phyloP scores from a whole-genome alignment of 2,797 vertebrate species.

The Falco columbarius region DNA sequence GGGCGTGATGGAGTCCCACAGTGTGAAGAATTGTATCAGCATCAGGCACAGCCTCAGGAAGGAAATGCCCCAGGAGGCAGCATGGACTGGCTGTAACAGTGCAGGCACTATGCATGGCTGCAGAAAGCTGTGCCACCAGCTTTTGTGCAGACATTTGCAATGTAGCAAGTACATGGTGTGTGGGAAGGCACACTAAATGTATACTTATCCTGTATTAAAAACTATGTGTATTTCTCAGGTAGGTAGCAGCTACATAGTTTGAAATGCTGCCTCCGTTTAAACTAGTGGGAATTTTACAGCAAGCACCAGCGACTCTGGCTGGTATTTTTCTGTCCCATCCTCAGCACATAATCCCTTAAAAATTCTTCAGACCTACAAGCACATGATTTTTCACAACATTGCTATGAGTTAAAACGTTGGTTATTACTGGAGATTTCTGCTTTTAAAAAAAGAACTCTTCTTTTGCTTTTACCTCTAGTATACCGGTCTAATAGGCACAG shows the following conservation, averaged over 20 bases:
- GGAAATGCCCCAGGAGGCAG: neutral
- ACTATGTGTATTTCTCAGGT: neutral
- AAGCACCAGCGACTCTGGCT: neutral
- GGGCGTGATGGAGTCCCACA: neutral
- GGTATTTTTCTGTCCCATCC: neutral
- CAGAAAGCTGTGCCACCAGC: neutral
- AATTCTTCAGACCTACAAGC: neutral
- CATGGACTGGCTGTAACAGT: rapidly evolving
- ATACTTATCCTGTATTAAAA: neutral
- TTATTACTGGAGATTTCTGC: neutral
- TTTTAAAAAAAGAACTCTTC: neutral
- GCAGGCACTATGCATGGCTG: neutral
- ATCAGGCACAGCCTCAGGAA: neutral
- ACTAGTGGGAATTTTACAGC: neutral
- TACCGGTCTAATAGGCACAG: neutral
- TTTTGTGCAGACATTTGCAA: neutral
- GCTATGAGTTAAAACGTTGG: neutral
- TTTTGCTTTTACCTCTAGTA: neutral
- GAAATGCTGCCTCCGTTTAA: neutral
- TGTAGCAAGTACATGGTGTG: neutral
- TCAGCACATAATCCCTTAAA: neutral
- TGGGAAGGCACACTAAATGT: neutral
- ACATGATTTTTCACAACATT: neutral
- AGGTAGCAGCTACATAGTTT: neutral
- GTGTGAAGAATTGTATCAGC: neutral